Conservation (phyloP, 1,140 invertebrate genomes). For the Papilio dardanus region DNA sequence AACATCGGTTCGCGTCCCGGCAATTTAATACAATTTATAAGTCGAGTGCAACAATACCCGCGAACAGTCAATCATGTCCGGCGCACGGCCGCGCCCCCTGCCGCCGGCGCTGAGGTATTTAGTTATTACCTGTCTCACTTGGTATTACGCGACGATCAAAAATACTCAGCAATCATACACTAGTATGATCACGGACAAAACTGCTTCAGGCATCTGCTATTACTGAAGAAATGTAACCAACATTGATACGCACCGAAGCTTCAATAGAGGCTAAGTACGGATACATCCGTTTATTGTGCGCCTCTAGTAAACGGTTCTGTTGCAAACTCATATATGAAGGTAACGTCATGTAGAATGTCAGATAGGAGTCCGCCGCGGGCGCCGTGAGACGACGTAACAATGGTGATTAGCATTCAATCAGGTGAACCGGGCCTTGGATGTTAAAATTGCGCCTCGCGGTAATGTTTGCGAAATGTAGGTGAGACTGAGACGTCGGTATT, state of each 20-base stretch:
- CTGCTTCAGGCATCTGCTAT: background rate
- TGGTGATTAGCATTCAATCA: constrained; percentile 39
- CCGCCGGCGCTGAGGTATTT: constrained; percentile 10
- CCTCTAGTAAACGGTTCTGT: constrained; percentile 6
- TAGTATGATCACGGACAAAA: constrained; percentile 8
- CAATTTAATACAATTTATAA: constrained; percentile 40
- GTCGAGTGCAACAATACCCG: constrained; percentile 33
- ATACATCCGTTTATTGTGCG: constrained; percentile 32
- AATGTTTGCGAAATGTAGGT: constrained; percentile 33
- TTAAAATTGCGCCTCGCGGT: constrained; percentile 34
- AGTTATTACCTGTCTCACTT: constrained; percentile 28
- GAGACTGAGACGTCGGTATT: constrained; percentile 35
- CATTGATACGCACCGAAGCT: background rate
- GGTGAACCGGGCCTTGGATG: constrained; percentile 12
- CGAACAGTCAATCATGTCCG: constrained; percentile 33
- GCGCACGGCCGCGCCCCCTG: constrained; percentile 16
- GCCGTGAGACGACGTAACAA: constrained; percentile 33
- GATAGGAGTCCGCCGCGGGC: background rate
- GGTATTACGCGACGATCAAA: constrained; percentile 24
- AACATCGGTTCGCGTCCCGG: constrained; percentile 9
- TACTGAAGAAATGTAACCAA: constrained; percentile 1
- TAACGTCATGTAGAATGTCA: constrained; percentile 31
- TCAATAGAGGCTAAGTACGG: background rate
- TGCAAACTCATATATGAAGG: constrained; percentile 26
- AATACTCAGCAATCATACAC: constrained; percentile 12